Base-by-base conservation (phyloP, 1,140 invertebrate species). In the Eumeta japonica region DNA sequence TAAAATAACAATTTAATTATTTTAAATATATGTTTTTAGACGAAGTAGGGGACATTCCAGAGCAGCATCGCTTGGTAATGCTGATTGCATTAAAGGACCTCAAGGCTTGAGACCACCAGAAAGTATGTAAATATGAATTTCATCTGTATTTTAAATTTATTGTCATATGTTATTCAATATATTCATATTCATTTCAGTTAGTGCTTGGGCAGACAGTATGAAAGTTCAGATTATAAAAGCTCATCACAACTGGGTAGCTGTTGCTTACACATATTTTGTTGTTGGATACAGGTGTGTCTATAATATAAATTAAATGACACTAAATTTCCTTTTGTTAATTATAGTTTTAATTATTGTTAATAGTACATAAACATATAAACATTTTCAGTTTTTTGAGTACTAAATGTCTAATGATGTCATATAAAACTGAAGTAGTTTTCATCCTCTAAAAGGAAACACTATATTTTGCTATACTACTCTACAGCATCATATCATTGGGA, bases 221-320 rank as follows among this genome's bases (percentile, higher is more conserved):
- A 79, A 91, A 50, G 92, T 95, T 27, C 88, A 93, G 65, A 93
- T 97, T 45, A 90, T 98, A 39, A 92, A 93, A 70, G 94, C 94
- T 10, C 94, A 98, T 79, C 93, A 97, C 62, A 97, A 97, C 65
- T 97, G 93, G 90, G 94, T 98, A 48, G 92, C 90, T 39, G 93
- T 96, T 17, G 94, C 92, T 9, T 98, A 97, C 72, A 87, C 91
- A 31, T 92, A 98, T 77, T 95, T 94, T 77, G 89, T 97, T 10
- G 89, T 90, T 37, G 95, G 93, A 62, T 98, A 95, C 71, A 88
- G 89, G 88, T 90, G 74, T 67, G 33, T 39, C n/a, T 29, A 5
- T 16, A 33, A 4, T 33, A 3, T 11, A 16, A n/a, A n/a, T n/a
- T n/a, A n/a, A n/a, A n/a, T n/a, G n/a, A n/a, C n/a, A n/a, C n/a